A percentile compares a stretch with the other conserved stretches of the same genome.
These are phyloP conservation scores for Parasteatoda tepidariorum DNA, from an alignment of 1,140 invertebrate species.

Conservation along the genomic window DNA sequence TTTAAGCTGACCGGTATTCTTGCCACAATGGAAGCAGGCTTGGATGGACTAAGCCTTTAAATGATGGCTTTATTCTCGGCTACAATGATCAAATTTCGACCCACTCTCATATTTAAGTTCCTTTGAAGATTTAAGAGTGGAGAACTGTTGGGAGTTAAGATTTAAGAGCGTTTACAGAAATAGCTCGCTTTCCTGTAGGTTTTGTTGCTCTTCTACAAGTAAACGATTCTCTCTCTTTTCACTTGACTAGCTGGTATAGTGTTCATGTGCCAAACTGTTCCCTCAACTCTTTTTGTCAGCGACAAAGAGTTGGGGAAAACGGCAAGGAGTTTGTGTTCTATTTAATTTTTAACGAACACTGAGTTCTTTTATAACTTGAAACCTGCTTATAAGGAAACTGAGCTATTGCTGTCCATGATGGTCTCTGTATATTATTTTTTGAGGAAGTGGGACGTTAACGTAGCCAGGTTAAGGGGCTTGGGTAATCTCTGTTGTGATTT, in stretches of 20 bases:
- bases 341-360: neutral
- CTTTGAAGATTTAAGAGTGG: neutral
- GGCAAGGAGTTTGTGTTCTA: constrained; percentile 14
- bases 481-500: constrained; percentile 22
- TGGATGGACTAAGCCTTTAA: neutral
- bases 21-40: too few species aligned
- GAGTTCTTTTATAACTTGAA: neutral
- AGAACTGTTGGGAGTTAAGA: too few species aligned
- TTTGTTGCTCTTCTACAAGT: neutral
- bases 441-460: constrained; percentile 44
- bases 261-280: constrained; percentile 58
- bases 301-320: constrained; percentile 1
- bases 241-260: constrained; percentile 57
- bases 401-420: constrained; percentile 48
- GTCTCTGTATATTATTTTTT: constrained; percentile 49
- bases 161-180: constrained; percentile 17
- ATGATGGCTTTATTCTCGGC: neutral
- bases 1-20: too few species aligned
- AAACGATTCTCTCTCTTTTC: constrained; percentile 8
- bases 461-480: constrained; percentile 52
- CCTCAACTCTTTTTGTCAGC: neutral
- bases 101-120: neutral
- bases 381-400: constrained; percentile 34
- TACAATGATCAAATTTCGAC: neutral
- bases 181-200: constrained; percentile 54